These are phyloP conservation scores for Drusus annulatus DNA, from an alignment of 1,140 invertebrate species.

Conservation along the genomic window DNA sequence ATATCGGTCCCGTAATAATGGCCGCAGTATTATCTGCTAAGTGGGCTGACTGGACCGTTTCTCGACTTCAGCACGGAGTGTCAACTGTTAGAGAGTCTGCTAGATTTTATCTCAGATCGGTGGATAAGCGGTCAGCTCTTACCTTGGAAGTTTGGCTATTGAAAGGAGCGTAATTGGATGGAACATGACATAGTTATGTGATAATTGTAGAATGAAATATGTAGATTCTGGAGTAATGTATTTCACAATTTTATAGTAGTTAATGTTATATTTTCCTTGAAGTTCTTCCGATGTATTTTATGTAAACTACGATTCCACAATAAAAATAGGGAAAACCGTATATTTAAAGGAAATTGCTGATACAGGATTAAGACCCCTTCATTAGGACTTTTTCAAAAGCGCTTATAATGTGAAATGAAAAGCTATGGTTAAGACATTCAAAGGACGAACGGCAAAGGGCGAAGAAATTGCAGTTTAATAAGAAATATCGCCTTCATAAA, in stretches of 20 bases:
- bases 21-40: not conserved
- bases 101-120: constrained; percentile 24
- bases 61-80: not conserved
- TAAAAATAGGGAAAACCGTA: too few species aligned
- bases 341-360: too few species aligned
- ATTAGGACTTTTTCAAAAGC: not conserved
- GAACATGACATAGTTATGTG: too few species aligned
- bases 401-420: not conserved
- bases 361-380: too few species aligned
- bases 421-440: not conserved
- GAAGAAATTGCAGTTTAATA: constrained; percentile 22
- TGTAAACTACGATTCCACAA: too few species aligned
- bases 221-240: too few species aligned
- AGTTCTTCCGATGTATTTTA: too few species aligned
- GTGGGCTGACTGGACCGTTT: constrained; percentile 28
- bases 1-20: constrained; percentile 10
- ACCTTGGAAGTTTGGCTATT: not conserved
- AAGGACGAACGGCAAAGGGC: not conserved
- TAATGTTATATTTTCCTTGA: too few species aligned
- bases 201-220: too few species aligned
- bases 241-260: too few species aligned
- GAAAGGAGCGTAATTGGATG: too few species aligned
- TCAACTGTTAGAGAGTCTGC: not conserved
- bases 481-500: constrained; percentile 23
- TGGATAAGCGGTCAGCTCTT: constrained; percentile 17